A percentile compares a stretch with the other conserved stretches of the same genome.
Evolutionary conservation across 2,797 vertebrate genomes (phyloP).

Genomic region (Rhinophrynus dorsalis): DNA sequence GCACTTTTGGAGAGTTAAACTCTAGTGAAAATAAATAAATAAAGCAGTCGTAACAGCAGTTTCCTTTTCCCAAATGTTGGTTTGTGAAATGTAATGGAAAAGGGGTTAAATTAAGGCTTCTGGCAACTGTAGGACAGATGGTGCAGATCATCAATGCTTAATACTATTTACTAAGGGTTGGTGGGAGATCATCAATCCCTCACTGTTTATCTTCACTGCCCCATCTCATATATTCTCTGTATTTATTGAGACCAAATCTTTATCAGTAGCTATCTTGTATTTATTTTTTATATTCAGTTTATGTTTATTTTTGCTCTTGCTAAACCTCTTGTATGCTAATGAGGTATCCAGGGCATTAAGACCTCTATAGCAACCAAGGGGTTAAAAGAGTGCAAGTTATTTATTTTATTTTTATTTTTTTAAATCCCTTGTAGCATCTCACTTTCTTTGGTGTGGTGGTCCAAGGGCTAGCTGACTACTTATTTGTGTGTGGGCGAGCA

Average conservation of each 20-base stretch:
- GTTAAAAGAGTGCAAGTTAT: too few species aligned
- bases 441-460: conserved; percentile 23
- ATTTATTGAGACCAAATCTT: too few species aligned
- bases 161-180: conserved; percentile 50
- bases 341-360: too few species aligned
- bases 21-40: neutral
- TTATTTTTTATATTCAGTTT: neutral
- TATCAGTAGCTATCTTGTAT: neutral
- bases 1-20: neutral
- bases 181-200: conserved; percentile 40
- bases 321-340: too few species aligned
- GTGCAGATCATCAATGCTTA: conserved; percentile 54
- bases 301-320: too few species aligned
- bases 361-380: too few species aligned
- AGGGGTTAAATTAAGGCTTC: conserved; percentile 8
- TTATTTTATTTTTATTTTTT: too few species aligned
- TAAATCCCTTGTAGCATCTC: too few species aligned
- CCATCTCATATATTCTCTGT: neutral
- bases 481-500: conserved; percentile 40
- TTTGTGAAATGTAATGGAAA: neutral
- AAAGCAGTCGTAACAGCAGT: too few species aligned
- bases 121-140: conserved; percentile 58
- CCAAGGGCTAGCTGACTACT: conserved; percentile 18
- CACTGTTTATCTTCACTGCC: conserved; percentile 14
- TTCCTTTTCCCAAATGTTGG: neutral